Evolutionary conservation across 92 coral and sea anemone genomes (phyloP).

Genomic region (Ricordea florida): DNA sequence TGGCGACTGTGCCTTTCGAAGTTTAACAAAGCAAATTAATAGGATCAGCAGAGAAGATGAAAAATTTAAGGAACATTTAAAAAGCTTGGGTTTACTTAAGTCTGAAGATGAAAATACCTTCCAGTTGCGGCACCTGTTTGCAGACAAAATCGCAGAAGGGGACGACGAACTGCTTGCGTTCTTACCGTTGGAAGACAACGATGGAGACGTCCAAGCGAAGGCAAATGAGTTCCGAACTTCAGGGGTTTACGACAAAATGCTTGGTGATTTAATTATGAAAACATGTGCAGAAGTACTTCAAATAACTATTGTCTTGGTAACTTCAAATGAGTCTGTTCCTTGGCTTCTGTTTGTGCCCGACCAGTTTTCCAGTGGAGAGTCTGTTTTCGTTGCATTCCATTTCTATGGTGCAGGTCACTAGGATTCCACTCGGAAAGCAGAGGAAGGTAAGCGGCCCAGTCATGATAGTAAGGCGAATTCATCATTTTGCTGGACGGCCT

Average conservation of each 20-base stretch:
- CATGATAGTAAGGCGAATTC: background rate
- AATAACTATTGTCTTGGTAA: background rate
- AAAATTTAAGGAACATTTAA: background rate
- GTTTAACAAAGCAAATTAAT: background rate
- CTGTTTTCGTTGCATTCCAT: slow-evolving; percentile 18
- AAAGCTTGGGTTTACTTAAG: background rate
- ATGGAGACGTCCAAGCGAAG: background rate
- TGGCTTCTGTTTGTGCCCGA: slow-evolving; percentile 16
- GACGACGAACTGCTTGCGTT: slow-evolving; percentile 8
- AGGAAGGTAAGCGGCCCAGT: background rate
- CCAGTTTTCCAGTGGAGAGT: background rate
- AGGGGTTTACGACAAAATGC: slow-evolving; percentile 16
- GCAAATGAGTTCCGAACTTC: background rate
- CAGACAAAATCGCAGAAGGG: background rate
- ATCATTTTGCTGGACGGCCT: background rate
- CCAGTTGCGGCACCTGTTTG: slow-evolving; percentile 26
- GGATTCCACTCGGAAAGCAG: slow-evolving; percentile 24
- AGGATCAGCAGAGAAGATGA: background rate
- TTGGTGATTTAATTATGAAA: slow-evolving; percentile 27
- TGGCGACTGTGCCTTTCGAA: slow-evolving; percentile 46
- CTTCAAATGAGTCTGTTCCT: slow-evolving; percentile 7
- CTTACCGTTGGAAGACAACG: background rate
- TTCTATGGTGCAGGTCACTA: slow-evolving; percentile 38
- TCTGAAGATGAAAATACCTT: background rate
- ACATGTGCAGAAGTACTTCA: slow-evolving; percentile 7